A percentile compares a stretch with the other conserved stretches of the same genome.
phyloP scores from a whole-genome alignment of 1,140 invertebrate species.

The Philotrypesis tridentata region DNA sequence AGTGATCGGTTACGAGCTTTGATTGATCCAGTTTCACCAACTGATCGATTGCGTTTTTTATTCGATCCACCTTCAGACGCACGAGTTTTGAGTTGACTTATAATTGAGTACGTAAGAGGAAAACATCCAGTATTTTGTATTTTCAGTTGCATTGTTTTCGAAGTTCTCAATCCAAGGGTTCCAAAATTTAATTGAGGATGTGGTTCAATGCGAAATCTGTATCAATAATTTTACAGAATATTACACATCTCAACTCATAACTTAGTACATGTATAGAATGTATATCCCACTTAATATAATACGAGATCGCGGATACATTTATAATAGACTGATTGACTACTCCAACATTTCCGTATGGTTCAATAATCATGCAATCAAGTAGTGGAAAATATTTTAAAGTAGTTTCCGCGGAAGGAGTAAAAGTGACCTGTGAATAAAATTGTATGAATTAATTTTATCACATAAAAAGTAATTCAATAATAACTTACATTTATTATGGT shows the following conservation, averaged over 20 bases:
- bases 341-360: constrained; percentile 53
- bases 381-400: constrained; percentile 55
- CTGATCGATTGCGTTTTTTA: not conserved
- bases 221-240: constrained; percentile 8
- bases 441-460: not conserved
- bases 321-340: constrained; percentile 60
- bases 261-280: not conserved
- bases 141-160: constrained; percentile 57
- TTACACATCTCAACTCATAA: not conserved
- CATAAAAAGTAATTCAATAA: constrained; percentile 24
- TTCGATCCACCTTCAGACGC: not conserved
- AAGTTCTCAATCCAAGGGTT: constrained; percentile 50
- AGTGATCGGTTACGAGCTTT: not conserved
- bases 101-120: constrained; percentile 55
- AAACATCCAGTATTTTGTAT: constrained; percentile 63
- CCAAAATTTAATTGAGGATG: constrained; percentile 60
- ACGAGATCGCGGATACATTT: constrained; percentile 57
- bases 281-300: constrained; percentile 59
- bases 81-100: not conserved
- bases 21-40: not conserved
- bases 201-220: constrained; percentile 50
- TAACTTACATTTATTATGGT: constrained; percentile 50
- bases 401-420: constrained; percentile 57
- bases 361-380: constrained; percentile 57
- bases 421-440: constrained; percentile 53